A percentile compares a stretch with the other conserved stretches of the same genome.
These are phyloP conservation scores for Idaea dimidiata DNA, from an alignment of 2,888 invertebrate genomes.

Conservation along the genomic window DNA sequence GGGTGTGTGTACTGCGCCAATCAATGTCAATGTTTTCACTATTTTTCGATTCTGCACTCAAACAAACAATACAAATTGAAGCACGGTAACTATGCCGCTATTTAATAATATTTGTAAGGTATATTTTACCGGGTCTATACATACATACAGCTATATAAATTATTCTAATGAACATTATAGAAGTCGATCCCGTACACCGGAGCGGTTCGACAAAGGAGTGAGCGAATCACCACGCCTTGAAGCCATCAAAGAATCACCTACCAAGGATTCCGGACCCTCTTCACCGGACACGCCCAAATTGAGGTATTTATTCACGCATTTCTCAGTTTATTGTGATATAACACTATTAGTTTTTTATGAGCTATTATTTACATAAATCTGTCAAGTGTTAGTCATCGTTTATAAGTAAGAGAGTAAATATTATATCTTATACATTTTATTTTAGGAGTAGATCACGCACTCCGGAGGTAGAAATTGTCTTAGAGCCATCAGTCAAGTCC, in stretches of 20 bases:
- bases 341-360: too few species aligned
- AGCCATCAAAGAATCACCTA: slow-evolving; percentile 58
- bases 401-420: neutral
- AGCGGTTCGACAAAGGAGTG: slow-evolving; percentile 43
- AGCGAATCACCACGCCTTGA: slow-evolving; percentile 53
- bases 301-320: slow-evolving; percentile 34
- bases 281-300: slow-evolving; percentile 41
- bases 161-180: slow-evolving; percentile 26
- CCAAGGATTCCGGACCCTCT: slow-evolving; percentile 39
- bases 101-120: too few species aligned
- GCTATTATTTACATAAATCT: too few species aligned
- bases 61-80: too few species aligned
- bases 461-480: slow-evolving; percentile 52
- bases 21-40: too few species aligned
- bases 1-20: too few species aligned
- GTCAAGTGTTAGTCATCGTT: too few species aligned
- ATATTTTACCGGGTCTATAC: too few species aligned
- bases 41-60: too few species aligned
- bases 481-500: slow-evolving; percentile 37
- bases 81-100: too few species aligned
- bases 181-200: slow-evolving; percentile 62
- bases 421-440: slow-evolving; percentile 4
- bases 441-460: slow-evolving; percentile 60
- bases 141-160: too few species aligned
- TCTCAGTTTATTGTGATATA: too few species aligned